Evolutionary conservation across 1,140 invertebrate genomes (phyloP).

Genomic region (Ceratitis capitata): DNA sequence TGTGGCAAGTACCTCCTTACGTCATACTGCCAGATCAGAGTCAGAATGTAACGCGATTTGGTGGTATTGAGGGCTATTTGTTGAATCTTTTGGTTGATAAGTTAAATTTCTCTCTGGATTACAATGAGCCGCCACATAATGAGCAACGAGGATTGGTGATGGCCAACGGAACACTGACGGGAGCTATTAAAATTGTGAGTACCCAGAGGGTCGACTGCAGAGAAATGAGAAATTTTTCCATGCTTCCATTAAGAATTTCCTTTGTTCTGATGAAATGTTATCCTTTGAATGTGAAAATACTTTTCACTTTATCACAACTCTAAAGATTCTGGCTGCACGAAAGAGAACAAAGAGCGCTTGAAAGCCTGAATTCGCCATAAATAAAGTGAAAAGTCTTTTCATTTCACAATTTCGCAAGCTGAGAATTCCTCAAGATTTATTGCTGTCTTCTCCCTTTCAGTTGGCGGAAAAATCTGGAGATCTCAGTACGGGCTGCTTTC

Average conservation of each 20-base stretch:
- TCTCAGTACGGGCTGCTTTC: conserved; percentile 38
- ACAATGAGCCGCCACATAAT: conserved; percentile 36
- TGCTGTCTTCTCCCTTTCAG: not conserved
- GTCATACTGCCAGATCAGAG: conserved; percentile 31
- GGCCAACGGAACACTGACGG: conserved; percentile 47
- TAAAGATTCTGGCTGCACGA: too few species aligned
- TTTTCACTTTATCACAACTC: too few species aligned
- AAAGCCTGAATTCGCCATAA: not conserved
- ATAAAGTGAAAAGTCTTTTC: too few species aligned
- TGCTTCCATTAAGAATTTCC: too few species aligned
- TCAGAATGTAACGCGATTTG: not conserved
- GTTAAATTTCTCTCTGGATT: conserved; percentile 16
- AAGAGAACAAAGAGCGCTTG: too few species aligned
- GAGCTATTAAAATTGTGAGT: conserved; percentile 48
- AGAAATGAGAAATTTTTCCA: too few species aligned
- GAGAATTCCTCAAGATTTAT: too few species aligned
- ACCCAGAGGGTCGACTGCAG: too few species aligned
- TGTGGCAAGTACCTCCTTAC: conserved; percentile 53
- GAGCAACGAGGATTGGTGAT: conserved; percentile 23
- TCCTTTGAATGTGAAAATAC: too few species aligned
- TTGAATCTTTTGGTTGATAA: conserved; percentile 45
- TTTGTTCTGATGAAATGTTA: too few species aligned
- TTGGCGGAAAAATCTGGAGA: conserved; percentile 12
- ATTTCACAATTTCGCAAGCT: too few species aligned
- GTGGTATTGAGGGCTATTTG: conserved; percentile 52